phyloP scores from a whole-genome alignment of 2,888 invertebrate species.

The Monoplex corrugatus region DNA sequence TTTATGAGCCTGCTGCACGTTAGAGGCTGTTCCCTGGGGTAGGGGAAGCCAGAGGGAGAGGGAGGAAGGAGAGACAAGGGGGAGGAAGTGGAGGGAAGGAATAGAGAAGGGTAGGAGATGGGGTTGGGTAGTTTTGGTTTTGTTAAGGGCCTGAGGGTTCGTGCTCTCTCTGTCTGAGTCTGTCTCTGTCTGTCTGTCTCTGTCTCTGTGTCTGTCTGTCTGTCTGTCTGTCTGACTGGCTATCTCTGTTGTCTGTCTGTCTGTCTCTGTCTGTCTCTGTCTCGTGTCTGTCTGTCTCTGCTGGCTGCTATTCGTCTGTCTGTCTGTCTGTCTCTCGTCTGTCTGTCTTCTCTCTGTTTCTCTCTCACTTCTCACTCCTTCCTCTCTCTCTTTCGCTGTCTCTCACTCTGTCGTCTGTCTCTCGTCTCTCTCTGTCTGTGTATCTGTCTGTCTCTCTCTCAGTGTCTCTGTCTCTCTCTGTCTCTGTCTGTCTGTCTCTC shows the following conservation, averaged over 20 bases:
- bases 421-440: slow-evolving; percentile 9
- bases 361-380: background rate
- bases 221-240: too few species aligned
- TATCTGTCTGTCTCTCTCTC: slow-evolving; percentile 12
- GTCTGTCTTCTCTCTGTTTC: background rate
- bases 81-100: background rate
- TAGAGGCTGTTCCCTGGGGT: background rate
- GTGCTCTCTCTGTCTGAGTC: background rate
- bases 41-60: background rate
- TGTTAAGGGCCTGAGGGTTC: too few species aligned
- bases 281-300: background rate
- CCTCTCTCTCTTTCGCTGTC: background rate
- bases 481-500: background rate
- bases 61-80: background rate
- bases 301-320: background rate
- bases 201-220: background rate
- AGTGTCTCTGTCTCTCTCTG: slow-evolving; percentile 28
- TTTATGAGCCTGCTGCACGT: background rate
- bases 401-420: background rate
- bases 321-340: background rate
- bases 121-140: too few species aligned
- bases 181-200: slow-evolving; percentile 9
- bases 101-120: background rate
- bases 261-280: background rate
- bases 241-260: background rate